phyloP scores from a whole-genome alignment of 2,888 invertebrate species.

The Idaea biselata region DNA sequence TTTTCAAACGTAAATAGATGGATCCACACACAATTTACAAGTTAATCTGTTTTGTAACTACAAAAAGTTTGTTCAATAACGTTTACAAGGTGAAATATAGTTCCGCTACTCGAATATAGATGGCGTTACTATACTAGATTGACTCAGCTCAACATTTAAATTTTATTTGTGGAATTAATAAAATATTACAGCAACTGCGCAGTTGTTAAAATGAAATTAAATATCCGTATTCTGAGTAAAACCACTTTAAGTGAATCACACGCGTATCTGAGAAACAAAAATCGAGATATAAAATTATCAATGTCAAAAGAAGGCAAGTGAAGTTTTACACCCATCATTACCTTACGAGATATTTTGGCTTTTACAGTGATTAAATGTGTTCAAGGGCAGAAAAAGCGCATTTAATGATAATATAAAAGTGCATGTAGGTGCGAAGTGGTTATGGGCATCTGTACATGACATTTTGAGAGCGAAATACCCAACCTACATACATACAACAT shows the following conservation, averaged over 20 bases:
- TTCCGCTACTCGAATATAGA: conserved; percentile 52
- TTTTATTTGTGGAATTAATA: neutral
- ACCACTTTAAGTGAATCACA: neutral
- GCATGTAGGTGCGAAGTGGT: conserved; percentile 9
- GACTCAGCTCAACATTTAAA: conserved; percentile 8
- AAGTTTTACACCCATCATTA: conserved; percentile 13
- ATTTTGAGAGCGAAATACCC: conserved; percentile 14
- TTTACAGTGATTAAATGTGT: conserved; percentile 16
- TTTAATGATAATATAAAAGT: conserved; percentile 20
- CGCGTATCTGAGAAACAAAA: conserved; percentile 10
- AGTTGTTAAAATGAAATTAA: conserved; percentile 8
- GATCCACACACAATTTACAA: neutral
- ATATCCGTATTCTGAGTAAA: conserved; percentile 9
- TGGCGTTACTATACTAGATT: conserved; percentile 35
- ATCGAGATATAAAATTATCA: conserved; percentile 25
- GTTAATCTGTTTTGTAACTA: neutral
- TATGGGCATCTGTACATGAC: conserved; percentile 22
- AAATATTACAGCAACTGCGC: neutral
- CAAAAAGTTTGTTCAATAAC: conserved; percentile 45
- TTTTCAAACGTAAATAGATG: neutral
- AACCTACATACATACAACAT: conserved; percentile 15
- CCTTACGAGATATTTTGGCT: conserved; percentile 14
- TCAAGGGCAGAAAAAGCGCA: conserved; percentile 25
- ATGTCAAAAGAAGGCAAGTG: conserved; percentile 15
- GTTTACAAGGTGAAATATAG: conserved; percentile 23